These are phyloP conservation scores for Luscinia luscinia DNA, from an alignment of 2,797 vertebrate species.

Conservation along the genomic window DNA sequence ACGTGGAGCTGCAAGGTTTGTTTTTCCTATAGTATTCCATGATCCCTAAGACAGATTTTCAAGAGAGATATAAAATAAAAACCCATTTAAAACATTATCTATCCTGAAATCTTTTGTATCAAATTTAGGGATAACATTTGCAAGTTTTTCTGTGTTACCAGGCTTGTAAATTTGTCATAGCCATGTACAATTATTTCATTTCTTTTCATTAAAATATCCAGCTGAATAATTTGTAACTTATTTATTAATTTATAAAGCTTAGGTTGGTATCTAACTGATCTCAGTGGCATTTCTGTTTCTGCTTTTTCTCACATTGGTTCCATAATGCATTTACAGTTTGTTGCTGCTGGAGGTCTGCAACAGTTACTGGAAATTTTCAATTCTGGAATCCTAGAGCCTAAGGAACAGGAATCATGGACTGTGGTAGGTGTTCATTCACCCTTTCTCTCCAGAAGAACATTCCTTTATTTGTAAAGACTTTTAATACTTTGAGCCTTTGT, in stretches of 20 bases:
- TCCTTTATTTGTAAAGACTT: neutral
- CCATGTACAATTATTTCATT: neutral
- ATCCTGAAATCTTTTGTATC: neutral
- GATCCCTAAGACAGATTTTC: neutral
- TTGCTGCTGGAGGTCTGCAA: slow-evolving; percentile 95
- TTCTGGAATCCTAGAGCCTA: slow-evolving; percentile 95
- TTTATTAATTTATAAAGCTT: neutral
- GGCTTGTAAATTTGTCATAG: neutral
- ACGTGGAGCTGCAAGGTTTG: slow-evolving; percentile 98
- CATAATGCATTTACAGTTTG: slow-evolving; percentile 83
- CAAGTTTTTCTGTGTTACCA: neutral
- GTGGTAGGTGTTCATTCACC: slow-evolving; percentile 84
- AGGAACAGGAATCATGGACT: slow-evolving; percentile 97
- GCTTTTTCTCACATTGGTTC: slow-evolving; percentile 27
- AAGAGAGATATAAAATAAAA: neutral
- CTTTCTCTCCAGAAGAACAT: neutral
- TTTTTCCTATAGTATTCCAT: neutral
- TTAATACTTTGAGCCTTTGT: neutral
- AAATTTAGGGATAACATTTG: neutral
- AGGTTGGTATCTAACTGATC: neutral
- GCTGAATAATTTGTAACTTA: neutral
- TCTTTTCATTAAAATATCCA: neutral
- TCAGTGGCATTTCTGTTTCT: neutral
- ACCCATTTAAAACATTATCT: neutral
- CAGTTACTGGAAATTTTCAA: slow-evolving; percentile 96